Evolutionary conservation across 2,888 invertebrate genomes (phyloP).

Genomic region (Lacanobia wlatinum): DNA sequence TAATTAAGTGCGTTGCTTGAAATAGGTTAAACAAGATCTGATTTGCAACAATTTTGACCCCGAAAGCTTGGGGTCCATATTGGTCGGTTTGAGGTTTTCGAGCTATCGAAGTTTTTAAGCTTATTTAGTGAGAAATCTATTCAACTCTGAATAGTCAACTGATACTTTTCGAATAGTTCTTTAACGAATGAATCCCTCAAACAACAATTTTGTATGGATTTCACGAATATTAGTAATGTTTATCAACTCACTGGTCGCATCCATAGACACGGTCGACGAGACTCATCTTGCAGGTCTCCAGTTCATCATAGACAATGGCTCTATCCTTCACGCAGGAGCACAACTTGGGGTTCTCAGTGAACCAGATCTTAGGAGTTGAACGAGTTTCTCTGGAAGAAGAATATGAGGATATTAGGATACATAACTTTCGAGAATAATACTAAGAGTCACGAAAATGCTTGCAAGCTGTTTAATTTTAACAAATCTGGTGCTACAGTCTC

Average conservation of each 20-base stretch:
- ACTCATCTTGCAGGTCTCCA: slow-evolving; percentile 84
- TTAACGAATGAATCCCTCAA: no score
- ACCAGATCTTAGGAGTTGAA: slow-evolving; percentile 81
- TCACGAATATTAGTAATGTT: no score
- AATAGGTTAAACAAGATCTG: no score
- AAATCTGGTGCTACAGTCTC: background rate
- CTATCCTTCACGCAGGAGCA: slow-evolving; percentile 87
- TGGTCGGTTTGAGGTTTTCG: no score
- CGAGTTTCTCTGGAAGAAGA: slow-evolving; percentile 78
- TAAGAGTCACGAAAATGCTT: background rate
- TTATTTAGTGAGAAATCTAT: no score
- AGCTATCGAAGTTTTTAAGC: no score
- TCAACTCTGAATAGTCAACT: no score
- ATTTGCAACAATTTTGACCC: no score
- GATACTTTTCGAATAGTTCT: no score
- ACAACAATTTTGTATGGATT: no score
- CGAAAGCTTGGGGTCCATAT: no score
- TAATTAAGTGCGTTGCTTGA: no score
- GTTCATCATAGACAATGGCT: slow-evolving; percentile 81
- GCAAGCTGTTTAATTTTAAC: background rate
- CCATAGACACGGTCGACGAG: slow-evolving; percentile 84
- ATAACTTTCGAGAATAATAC: background rate
- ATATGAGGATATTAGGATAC: background rate
- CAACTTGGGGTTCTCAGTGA: slow-evolving; percentile 80
- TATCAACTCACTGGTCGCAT: slow-evolving; percentile 83